Conservation (phyloP, 1,140 invertebrate genomes). For the Drosophila mayri region DNA sequence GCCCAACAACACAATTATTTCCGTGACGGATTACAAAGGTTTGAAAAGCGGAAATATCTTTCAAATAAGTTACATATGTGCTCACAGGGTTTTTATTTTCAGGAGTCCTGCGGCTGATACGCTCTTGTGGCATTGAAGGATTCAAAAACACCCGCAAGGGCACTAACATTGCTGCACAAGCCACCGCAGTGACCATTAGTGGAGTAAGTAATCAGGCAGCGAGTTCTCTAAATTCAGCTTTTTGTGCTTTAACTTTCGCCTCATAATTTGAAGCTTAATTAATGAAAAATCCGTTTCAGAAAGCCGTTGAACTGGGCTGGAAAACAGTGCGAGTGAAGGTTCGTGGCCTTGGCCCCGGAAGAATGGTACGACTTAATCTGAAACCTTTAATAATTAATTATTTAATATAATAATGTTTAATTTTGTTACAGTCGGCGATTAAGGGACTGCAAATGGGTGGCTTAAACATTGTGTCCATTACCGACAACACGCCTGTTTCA, state of each 20-base stretch:
- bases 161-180: constrained; percentile 97
- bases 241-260: not conserved
- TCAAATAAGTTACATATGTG: too few relatives aligned
- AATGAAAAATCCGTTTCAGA: constrained; percentile 85
- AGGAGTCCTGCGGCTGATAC: constrained; percentile 87
- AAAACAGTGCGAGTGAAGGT: constrained; percentile 91
- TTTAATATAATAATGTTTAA: too few relatives aligned
- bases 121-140: constrained; percentile 95
- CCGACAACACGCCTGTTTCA: constrained; percentile 93
- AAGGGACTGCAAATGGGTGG: constrained; percentile 97
- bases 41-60: not conserved
- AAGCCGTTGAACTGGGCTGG: constrained; percentile 89
- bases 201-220: constrained; percentile 46
- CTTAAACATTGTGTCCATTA: constrained; percentile 94
- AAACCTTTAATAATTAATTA: not conserved
- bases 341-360: constrained; percentile 93
- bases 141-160: constrained; percentile 98
- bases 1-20: constrained; percentile 95
- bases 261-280: not conserved
- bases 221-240: not conserved
- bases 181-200: constrained; percentile 90
- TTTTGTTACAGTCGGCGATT: constrained; percentile 90
- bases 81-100: not conserved
- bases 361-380: constrained; percentile 89
- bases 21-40: constrained; percentile 90